A percentile compares a stretch with the other conserved stretches of the same genome.
Evolutionary conservation across 2,888 invertebrate species (phyloP).

Genomic region (Caenorhabditis angaria): DNA sequence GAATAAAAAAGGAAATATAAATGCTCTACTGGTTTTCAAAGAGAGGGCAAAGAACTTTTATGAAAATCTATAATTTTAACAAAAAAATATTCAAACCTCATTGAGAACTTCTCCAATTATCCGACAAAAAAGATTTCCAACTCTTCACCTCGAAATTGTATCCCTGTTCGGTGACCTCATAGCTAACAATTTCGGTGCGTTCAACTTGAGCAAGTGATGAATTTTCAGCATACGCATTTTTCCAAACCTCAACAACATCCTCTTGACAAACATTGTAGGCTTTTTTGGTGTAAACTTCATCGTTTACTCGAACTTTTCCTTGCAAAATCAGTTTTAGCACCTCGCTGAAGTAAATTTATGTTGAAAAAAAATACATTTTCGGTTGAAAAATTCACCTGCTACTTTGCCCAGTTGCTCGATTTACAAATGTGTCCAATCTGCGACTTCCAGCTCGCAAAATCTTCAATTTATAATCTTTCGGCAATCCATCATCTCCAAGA

Average conservation of each 20-base stretch:
- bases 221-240: constrained; percentile 55
- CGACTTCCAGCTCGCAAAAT: constrained; percentile 55
- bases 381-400: constrained; percentile 42
- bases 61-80: too few relatives aligned
- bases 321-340: constrained; percentile 55
- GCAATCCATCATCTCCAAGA: constrained; percentile 59
- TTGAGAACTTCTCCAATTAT: constrained; percentile 53
- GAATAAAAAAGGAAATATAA: too few relatives aligned
- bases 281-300: constrained; percentile 61
- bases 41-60: too few relatives aligned
- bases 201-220: constrained; percentile 54
- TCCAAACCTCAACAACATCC: constrained; percentile 61
- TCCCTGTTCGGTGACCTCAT: constrained; percentile 55
- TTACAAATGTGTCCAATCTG: constrained; percentile 61
- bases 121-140: constrained; percentile 58
- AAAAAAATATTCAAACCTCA: background rate
- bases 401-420: constrained; percentile 57
- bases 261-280: constrained; percentile 61
- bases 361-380: background rate
- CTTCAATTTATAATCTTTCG: constrained; percentile 63
- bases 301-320: constrained; percentile 63
- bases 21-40: too few relatives aligned
- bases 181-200: constrained; percentile 54
- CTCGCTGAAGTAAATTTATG: constrained; percentile 39
- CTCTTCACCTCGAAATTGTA: constrained; percentile 62